A percentile compares a stretch with the other conserved stretches of the same genome.
Evolutionary conservation across 2,888 invertebrate species (phyloP).

Genomic region (Apamea monoglypha): DNA sequence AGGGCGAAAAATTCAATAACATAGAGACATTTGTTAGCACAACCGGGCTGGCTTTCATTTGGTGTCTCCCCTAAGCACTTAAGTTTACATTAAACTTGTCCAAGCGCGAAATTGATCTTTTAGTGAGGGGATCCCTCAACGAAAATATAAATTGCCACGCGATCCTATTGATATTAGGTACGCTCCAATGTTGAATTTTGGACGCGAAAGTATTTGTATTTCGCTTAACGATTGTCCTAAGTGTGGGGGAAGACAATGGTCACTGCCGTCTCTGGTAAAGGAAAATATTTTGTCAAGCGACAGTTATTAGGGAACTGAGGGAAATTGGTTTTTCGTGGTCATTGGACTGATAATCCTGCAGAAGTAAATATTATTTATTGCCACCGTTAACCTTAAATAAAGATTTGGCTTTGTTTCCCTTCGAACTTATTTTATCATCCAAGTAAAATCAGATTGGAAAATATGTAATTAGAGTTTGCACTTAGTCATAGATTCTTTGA

Average conservation of each 20-base stretch:
- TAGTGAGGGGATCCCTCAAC: conserved; percentile 86
- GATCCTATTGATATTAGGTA: conserved; percentile 82
- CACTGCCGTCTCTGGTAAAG: conserved; percentile 19
- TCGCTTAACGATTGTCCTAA: conserved; percentile 63
- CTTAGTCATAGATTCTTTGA: background rate
- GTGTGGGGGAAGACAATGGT: conserved; percentile 46
- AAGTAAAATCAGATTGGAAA: background rate
- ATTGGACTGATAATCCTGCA: conserved; percentile 40
- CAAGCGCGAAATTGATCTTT: conserved; percentile 90
- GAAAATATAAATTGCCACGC: conserved; percentile 87
- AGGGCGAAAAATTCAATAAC: conserved; percentile 85
- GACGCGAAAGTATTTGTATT: conserved; percentile 64
- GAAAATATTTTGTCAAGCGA: conserved; percentile 58
- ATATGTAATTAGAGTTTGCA: background rate
- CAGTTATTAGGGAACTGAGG: conserved; percentile 52
- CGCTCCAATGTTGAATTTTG: conserved; percentile 72
- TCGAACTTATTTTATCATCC: background rate
- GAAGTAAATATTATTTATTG: conserved; percentile 54
- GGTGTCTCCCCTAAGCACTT: conserved; percentile 86
- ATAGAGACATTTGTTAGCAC: conserved; percentile 85
- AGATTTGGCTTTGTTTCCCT: conserved; percentile 3
- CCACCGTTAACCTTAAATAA: conserved; percentile 8
- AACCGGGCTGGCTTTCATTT: conserved; percentile 85
- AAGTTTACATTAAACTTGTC: conserved; percentile 89
- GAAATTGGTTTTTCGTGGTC: conserved; percentile 51